Evolutionary conservation across 2,888 invertebrate genomes (phyloP), one percentile per base, ranked within the genome.

Genomic region (Polia nebulosa): DNA sequence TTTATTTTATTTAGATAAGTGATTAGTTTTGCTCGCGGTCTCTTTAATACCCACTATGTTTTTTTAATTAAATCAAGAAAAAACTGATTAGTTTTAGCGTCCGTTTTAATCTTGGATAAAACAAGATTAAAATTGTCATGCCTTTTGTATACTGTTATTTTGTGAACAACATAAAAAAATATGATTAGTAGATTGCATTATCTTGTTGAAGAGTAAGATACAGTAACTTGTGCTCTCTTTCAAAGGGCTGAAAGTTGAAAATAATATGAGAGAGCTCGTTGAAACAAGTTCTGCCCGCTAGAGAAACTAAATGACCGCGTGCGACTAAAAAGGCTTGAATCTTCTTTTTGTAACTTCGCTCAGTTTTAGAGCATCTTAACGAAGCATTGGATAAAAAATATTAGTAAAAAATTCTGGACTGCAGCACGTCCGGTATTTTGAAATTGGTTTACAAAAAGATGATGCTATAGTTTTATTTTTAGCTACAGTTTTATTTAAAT

Each of bases 321-420:
- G 39, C 73, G 58, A 78, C 58, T 55, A 79, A 80, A 82, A 80
- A 78, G 55, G 69, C 44, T 65, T 49, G 56, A 51, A 74, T 11
- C 55, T 56, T 69, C 69, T 79, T 85, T 83, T 86, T 85, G 70
- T 77, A 60, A 64, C 45, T 45, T 62, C 62, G 72, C 58, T 76
- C 72, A 81, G 84, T 85, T 85, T 87, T 83, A 83, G 80, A 85
- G 76, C 76, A 76, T 88, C 86, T 87, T 90, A 87, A 87, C 84
- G 84, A 86, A 86, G 81, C 76, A 52, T 56, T 62, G 61, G 66
- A 67, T 65, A 80, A 82, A 83, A 81, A 73, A 56, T 68, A 36
- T 39, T 47, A 39, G 49, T 70, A 68, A 78, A 78, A 80, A 76
- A 52, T 49, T 63, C 52, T 29, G 17, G 44, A 39, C 72, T 36